phyloP scores from a whole-genome alignment of 2,888 invertebrate genomes.

The Xylota sylvarum region DNA sequence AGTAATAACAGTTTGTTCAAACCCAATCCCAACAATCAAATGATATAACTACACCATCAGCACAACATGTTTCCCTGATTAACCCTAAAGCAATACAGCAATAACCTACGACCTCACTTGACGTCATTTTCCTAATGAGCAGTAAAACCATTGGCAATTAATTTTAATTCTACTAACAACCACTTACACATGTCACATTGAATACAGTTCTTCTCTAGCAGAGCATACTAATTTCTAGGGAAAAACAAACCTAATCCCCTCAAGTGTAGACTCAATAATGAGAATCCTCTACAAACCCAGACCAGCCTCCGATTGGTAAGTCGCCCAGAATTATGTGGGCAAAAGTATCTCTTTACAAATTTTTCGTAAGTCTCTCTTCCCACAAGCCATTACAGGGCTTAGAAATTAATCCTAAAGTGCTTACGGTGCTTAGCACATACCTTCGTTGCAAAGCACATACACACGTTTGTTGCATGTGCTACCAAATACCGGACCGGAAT shows the following conservation, averaged over 20 bases:
- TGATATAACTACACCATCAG: not conserved
- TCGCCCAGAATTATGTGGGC: constrained; percentile 3
- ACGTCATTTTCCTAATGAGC: constrained; percentile 22
- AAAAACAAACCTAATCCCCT: constrained; percentile 9
- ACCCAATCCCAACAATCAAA: not conserved
- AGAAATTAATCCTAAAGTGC: constrained; percentile 43
- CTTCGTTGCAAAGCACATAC: not conserved
- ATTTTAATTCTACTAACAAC: constrained; percentile 53
- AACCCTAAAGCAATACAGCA: not conserved
- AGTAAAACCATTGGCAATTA: constrained; percentile 34
- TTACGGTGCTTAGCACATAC: constrained; percentile 47
- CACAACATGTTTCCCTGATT: not conserved
- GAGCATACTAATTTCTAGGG: constrained; percentile 33
- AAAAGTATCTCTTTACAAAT: constrained; percentile 15
- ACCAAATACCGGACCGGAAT: not conserved
- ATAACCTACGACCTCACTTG: not conserved
- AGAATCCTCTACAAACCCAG: not conserved
- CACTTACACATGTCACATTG: constrained; percentile 55
- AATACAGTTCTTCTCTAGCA: not conserved
- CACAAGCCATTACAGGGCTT: constrained; percentile 33
- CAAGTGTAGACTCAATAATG: constrained; percentile 6
- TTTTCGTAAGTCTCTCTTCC: constrained; percentile 11
- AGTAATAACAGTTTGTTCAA: not conserved
- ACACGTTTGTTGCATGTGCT: not conserved
- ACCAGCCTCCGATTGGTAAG: not conserved